Percentiles rank a stretch among this genome's conserved stretches.
Conservation (phyloP, 2,888 invertebrate genomes). For the Ormyrus rosae region DNA sequence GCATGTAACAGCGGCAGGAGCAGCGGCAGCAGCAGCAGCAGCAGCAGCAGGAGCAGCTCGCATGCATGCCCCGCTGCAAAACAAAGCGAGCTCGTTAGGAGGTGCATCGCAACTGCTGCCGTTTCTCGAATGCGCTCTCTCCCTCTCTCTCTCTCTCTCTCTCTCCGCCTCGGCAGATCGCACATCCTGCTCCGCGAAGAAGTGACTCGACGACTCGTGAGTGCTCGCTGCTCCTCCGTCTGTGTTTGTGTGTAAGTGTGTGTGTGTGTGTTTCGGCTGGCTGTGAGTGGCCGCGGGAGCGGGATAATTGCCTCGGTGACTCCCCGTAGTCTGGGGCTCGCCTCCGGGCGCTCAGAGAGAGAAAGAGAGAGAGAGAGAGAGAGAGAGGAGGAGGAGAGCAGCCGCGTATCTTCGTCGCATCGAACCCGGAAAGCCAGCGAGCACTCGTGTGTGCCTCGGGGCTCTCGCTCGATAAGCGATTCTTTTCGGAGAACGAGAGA, state of each 20-base stretch:
- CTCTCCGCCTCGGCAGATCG: neutral
- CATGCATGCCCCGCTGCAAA: conserved; percentile 64
- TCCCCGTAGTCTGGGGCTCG: conserved; percentile 52
- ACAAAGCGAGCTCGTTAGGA: conserved; percentile 76
- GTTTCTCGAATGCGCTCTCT: conserved; percentile 27
- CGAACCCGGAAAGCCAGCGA: conserved; percentile 57
- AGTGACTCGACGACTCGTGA: conserved; percentile 24
- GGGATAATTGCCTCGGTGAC: conserved; percentile 64
- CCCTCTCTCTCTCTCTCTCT: conserved; percentile 15
- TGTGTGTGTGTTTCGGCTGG: conserved; percentile 9
- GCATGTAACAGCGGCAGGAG: conserved; percentile 21
- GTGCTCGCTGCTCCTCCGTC: neutral
- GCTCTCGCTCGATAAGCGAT: conserved; percentile 42
- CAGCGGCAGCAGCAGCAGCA: neutral
- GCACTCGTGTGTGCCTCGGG: conserved; percentile 1
- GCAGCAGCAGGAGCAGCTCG: neutral
- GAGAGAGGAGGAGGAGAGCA: conserved; percentile 18
- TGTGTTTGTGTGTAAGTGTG: neutral
- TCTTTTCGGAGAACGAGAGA: conserved; percentile 51
- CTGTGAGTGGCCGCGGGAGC: conserved; percentile 51
- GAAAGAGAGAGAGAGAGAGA: conserved; percentile 8
- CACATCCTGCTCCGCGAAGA: conserved; percentile 35
- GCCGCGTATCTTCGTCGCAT: conserved; percentile 49
- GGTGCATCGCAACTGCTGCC: conserved; percentile 70
- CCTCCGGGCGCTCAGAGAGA: conserved; percentile 31